Evolutionary conservation across 2,888 invertebrate species (phyloP), one percentile per base, ranked within the genome.

Genomic region (Pelosia muscerda): DNA sequence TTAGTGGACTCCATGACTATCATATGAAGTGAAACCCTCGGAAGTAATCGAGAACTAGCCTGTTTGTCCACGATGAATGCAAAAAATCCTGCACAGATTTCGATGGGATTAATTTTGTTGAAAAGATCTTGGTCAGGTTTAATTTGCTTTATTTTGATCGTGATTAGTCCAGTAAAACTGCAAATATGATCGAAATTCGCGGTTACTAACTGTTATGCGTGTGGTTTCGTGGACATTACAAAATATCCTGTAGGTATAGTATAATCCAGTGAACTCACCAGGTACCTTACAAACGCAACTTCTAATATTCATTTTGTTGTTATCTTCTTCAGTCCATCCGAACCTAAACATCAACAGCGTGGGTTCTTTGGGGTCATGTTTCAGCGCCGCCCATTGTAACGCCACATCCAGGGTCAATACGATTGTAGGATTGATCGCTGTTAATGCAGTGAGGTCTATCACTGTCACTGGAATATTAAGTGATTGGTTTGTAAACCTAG

Each of bases 281-380:
- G 92, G 92, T 66, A 89, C 86, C 66, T 84, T 83, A 73, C 92
- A 92, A 25, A 84, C 78, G 65, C 92, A 92, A 25, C 77, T 84
- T 25, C 82, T 81, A 0, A 77, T 73, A 31, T 76, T 84, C 2
- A 69, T 75, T 1, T 70, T 71, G 2, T 61, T 67, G 0, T 77
- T 71, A 31, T 75, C 67, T 0, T 79, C 76, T 0, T 84, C 82
- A 0, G 77, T 80, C 90, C 91, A 92, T 4, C 91, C 91, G 60
- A 92, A 92, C 68, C 86, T 90, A 82, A 92, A 92, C 19, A 92
- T 81, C 3, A 92, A 63, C 3, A 92, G 66, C 0, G 92, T 92
- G 0, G 92, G 89, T 55, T 89, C 90, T 8, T 64, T 71, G 0
- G 90, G 86, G 70, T 92, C 88, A 0, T 83, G 79, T 58, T 84